Evolutionary conservation across 2,888 invertebrate species (phyloP), one percentile per base, ranked within the genome.

Genomic region (Caenorhabditis sp.): DNA sequence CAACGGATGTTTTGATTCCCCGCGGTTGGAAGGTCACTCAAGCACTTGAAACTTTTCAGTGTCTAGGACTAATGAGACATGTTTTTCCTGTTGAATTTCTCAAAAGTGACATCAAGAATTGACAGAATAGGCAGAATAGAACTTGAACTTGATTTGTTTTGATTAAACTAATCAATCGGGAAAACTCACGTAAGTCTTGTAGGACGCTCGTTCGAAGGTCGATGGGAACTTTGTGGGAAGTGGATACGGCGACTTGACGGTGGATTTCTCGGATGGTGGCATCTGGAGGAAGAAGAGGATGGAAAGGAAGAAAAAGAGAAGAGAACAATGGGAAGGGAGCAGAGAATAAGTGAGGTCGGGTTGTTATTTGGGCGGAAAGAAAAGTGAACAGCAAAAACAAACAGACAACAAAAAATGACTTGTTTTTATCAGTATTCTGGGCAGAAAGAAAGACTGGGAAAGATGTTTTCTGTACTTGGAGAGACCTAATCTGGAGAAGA

Each of bases 131-230:
- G n/a, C n/a, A n/a, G n/a, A n/a, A n/a, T n/a, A n/a, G n/a, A n/a
- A n/a, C n/a, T n/a, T n/a, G n/a, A n/a, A n/a, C n/a, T n/a, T n/a
- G n/a, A n/a, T n/a, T n/a, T n/a, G n/a, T n/a, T 47, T 35, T n/a
- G 37, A 35, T 56, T 64, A 55, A 47, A 28, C 53, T 28, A 44
- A 71, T 58, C 32, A 20, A 32, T 13, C 28, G 18, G 32, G 2
- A 53, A 65, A 61, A 81, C 81, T 81, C 51, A 85, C 85, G 58
- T 83, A 83, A n/a, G 76, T 71, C 56, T 74, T 81, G 53, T 85
- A 85, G 18, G 68, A 64, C 20, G 53, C 60, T 32, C 79, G 53
- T 56, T 85, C 80, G 50, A 82, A 56, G 22, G 51, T 28, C 13
- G 82, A 40, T n/a, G 85, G 85, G 50, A 78, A 83, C 44, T 74